A percentile compares a stretch with the other conserved stretches of the same genome.
These are phyloP conservation scores for Sterna hirundo DNA, from an alignment of 2,113 vertebrate species.

Conservation along the genomic window DNA sequence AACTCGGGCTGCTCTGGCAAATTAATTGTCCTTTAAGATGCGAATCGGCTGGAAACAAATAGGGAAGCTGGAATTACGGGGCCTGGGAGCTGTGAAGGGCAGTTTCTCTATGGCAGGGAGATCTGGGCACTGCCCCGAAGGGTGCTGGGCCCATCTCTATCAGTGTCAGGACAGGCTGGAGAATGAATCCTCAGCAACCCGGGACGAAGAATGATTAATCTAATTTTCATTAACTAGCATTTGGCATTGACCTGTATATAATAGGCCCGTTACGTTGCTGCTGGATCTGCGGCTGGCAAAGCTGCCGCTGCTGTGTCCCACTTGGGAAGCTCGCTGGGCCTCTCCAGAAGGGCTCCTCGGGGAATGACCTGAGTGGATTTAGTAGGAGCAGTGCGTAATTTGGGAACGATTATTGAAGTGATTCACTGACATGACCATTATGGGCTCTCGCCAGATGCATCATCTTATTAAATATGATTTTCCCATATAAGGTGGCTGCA, in stretches of 20 bases:
- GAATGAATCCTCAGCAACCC: accelerated
- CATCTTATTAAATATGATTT: background rate
- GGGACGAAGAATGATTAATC: background rate
- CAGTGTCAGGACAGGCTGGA: background rate
- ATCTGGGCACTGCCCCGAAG: background rate
- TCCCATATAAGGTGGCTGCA: background rate
- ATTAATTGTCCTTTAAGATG: background rate
- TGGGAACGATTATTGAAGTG: background rate
- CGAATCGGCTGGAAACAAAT: background rate
- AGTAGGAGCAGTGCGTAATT: background rate
- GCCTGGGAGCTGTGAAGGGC: background rate
- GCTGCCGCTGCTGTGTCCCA: background rate
- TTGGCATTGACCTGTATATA: background rate
- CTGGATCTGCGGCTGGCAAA: background rate
- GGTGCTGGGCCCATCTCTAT: background rate
- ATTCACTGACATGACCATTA: background rate
- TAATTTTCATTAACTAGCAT: background rate
- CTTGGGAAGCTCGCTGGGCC: background rate
- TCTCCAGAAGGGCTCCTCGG: background rate
- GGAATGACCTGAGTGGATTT: background rate
- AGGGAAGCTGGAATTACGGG: background rate
- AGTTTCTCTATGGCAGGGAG: background rate
- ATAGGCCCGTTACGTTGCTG: accelerated
- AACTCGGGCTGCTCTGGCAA: slow-evolving; percentile 8
- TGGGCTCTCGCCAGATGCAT: background rate